Evolutionary conservation across 2,888 invertebrate species (phyloP), one percentile per base, ranked within the genome.

Genomic region (Tetragnatha montana): DNA sequence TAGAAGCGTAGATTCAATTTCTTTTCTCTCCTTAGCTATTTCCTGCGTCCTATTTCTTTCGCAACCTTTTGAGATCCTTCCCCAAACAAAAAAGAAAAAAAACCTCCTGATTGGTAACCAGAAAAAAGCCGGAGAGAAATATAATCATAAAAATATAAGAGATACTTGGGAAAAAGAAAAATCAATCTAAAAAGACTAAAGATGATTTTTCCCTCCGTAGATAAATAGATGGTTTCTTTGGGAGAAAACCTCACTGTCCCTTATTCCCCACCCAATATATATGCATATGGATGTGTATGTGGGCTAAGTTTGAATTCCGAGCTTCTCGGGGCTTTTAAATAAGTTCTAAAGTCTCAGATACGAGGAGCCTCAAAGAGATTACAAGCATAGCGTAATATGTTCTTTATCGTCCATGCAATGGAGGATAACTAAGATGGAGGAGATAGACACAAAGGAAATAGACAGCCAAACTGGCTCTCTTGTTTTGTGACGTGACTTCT

Each of bases 221-320:
- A 88, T 88, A 78, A 74, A 88, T 88, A 78, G 78, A 83, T 83
- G 21, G 79, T 60, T 83, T 83, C 83, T 71, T 4, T 17, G 88
- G 88, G 82, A 83, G 21, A 21, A 12, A 22, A 12, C 17, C 4
- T 60, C 35, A 12, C 17, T 73, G 68, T 88, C 88, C 88, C 83
- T 74, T 60, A 83, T 70, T 88, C 88, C 88, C 88, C 19, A 60
- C 78, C 74, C 79, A 88, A 88, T 88, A 88, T 88, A 73, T 83
- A 83, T 83, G 82, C 88, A 88, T 88, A 79, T 82, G 49, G 47
- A 22, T 51, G 51, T 22, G n/a, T 19, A 73, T 60, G 74, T 73
- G 22, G 73, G 47, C 73, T 80, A 87, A 86, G 47, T 74, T 87
- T 21, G 35, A 22, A 35, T 73, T 75, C 60, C 60, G 60, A 60